Conservation (phyloP, 2,888 invertebrate genomes). For the Thymelicus acteon region DNA sequence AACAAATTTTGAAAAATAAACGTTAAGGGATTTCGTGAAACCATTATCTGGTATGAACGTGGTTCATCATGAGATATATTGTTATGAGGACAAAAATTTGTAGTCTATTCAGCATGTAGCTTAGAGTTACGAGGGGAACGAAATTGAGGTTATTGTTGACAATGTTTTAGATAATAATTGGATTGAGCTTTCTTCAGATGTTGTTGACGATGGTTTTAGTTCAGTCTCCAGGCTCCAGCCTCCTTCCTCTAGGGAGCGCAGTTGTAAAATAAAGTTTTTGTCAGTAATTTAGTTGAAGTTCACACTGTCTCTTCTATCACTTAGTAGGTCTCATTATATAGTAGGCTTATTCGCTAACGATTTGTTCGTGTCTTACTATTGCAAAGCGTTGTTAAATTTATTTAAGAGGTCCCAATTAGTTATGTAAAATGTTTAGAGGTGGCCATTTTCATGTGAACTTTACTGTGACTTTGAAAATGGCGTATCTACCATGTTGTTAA, state of each 20-base stretch:
- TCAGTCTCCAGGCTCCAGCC: slow-evolving; percentile 47
- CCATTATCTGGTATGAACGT: slow-evolving; percentile 66
- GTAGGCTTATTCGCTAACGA: slow-evolving; percentile 70
- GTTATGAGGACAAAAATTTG: slow-evolving; percentile 79
- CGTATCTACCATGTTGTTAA: slow-evolving; percentile 86
- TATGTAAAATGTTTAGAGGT: slow-evolving; percentile 83
- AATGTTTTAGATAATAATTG: slow-evolving; percentile 82
- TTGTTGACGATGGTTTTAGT: slow-evolving; percentile 69
- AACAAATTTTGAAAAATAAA: slow-evolving; percentile 53
- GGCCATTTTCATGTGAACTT: slow-evolving; percentile 78
- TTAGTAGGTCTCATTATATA: slow-evolving; percentile 41
- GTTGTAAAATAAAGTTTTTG: slow-evolving; percentile 45
- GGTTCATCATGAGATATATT: slow-evolving; percentile 80
- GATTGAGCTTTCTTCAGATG: slow-evolving; percentile 80
- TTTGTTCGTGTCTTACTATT: slow-evolving; percentile 58
- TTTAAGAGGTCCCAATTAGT: slow-evolving; percentile 79
- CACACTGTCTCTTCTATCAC: slow-evolving; percentile 47
- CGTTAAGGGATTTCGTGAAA: slow-evolving; percentile 50
- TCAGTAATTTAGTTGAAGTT: slow-evolving; percentile 44
- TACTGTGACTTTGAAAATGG: slow-evolving; percentile 77
- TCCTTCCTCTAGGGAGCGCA: slow-evolving; percentile 49
- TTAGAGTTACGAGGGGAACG: slow-evolving; percentile 77
- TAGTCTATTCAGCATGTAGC: slow-evolving; percentile 81
- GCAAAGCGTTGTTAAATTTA: slow-evolving; percentile 74
- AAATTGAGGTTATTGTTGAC: slow-evolving; percentile 82